Base-by-base conservation (phyloP, 2,113 vertebrate genomes). In the Bombycilla garrulus region DNA sequence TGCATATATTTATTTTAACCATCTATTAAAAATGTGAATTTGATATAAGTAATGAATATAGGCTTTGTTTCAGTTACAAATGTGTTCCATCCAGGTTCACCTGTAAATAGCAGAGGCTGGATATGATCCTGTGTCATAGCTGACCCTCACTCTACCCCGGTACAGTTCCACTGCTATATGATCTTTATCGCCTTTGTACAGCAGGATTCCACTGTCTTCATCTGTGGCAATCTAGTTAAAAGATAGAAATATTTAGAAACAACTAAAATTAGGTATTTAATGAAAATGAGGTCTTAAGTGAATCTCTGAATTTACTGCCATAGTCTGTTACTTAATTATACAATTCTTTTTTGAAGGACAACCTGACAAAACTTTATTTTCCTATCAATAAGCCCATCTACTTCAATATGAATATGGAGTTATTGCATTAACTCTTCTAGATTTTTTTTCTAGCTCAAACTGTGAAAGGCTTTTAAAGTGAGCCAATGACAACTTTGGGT, bases 81-180 rank as follows among this genome's bases (percentile, higher is more conserved):
- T 57, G 16, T 45, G 16, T 76, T 89, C 50, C 65, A 72, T 73
- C 47, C 60, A 47, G 31, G 48, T 87, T 97, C 97, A 99, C 99
- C 99, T 99, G 98, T 99, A 99, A 96, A 99, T 99, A 73, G 99
- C 99, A 94, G 99, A 99, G 35, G 99, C 98, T 12, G 99, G 99
- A 82, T 99, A 99, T 31, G 98, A 98, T 84, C 99, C 99, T 7
- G 99, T 99, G 94, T 99, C 99, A 19, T 99, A 99, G 97, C 99
- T 99, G 96, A 99, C 99, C 42, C 99, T 98, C 60, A 99, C 98
- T 51, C 99, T 98, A 24, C 99, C 99, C 51, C 99, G 98, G 95
- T 99, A 99, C 25, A 99, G 97, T 91, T 99, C 99, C 79, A 99
- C 98, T 1, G 99, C 99, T 7, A 99, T 99, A 44, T 99, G 99